Conservation (phyloP, 2,888 invertebrate species). For the Aethes cnicana region DNA sequence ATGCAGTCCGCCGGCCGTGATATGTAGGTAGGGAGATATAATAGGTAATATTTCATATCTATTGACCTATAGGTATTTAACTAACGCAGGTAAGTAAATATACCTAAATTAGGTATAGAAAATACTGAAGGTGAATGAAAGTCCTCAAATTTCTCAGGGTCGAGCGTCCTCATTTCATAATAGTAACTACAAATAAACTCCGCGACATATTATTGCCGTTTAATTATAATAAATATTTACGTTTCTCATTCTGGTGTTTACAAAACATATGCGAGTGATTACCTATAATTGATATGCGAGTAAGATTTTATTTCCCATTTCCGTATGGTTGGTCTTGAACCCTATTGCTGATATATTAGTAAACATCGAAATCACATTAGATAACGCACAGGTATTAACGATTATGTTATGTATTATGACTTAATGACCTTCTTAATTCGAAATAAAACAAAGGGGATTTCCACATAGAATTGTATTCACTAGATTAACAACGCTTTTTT, state of each 20-base stretch:
- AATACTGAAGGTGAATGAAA: no score
- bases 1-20: no score
- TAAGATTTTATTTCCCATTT: conserved; percentile 54
- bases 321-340: conserved; percentile 40
- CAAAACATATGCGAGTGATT: conserved; percentile 66
- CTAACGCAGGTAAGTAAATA: no score
- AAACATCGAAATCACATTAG: conserved; percentile 39
- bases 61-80: no score
- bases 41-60: no score
- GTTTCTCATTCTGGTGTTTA: conserved; percentile 61
- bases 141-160: no score
- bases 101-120: no score
- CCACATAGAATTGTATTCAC: neutral
- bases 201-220: conserved; percentile 52
- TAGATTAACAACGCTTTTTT: no score
- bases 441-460: neutral
- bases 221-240: conserved; percentile 69
- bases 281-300: conserved; percentile 46
- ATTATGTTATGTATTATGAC: neutral
- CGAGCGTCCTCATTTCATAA: conserved; percentile 3
- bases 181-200: conserved; percentile 34
- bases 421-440: neutral
- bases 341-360: conserved; percentile 37
- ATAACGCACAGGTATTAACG: conserved; percentile 26
- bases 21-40: no score